Base-by-base conservation (phyloP, 2,797 vertebrate genomes). In the Xiphophorus birchmanni region DNA sequence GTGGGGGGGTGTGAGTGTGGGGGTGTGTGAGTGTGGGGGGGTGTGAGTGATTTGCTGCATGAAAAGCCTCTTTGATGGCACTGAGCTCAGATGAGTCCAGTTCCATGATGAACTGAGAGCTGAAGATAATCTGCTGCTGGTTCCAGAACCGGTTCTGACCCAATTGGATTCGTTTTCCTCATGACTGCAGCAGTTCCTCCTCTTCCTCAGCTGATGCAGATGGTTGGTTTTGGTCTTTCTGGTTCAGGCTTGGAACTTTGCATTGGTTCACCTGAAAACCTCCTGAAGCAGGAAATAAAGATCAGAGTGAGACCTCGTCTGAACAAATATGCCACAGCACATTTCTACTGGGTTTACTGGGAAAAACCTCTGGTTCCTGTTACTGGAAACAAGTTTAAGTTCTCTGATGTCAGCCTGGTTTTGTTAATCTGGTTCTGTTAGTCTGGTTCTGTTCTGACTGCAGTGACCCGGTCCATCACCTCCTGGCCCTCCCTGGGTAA, bases 11-110 rank as follows among this genome's bases (percentile, higher is more conserved):
- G 48, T 5, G 48, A 4, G 48, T 79, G 76, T 74, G n/a, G n/a
- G n/a, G n/a, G 83, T 82, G 78, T 77, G 50, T 77, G 50, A 7
- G 50, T 2, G 50, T 23, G 50, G 2, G 52, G 2, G 52, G 52
- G 26, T 11, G 54, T n/a, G 54, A 0, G 52, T 2, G 54, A 78
- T 87, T 48, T 91, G 85, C 80, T 78, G 86, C 79, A 88, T 94
- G 90, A 94, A 95, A 95, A 90, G 77, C 45, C 63, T 85, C 90
- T 90, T 91, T 93, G 88, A 93, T 73, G 37, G 82, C 74, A 89
- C 81, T 87, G 91, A 87, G 87, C 91, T 89, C 85, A 15, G 48
- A 76, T 74, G 77, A 85, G 72, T 63, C 17, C 11, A 60, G 26
- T 26, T 26, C 26, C 54, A 56, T 56, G 54, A 56, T 56, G 54